These are phyloP conservation scores for Eidolon helvum DNA, from an alignment of 2,113 vertebrate species.

Conservation along the genomic window DNA sequence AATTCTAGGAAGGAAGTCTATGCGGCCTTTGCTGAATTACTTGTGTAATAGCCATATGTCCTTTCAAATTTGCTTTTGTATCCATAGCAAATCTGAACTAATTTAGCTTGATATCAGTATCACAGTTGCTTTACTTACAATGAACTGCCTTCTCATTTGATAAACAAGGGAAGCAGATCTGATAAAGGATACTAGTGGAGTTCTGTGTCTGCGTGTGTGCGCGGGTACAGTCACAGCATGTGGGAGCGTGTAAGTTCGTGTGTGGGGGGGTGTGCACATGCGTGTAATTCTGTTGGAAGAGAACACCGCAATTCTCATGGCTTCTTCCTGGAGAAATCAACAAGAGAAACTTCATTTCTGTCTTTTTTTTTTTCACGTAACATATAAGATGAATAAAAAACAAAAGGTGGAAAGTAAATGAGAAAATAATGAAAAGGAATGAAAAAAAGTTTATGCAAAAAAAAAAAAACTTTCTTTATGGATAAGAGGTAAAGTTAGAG, in stretches of 20 bases:
- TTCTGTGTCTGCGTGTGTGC: neutral
- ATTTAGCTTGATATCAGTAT: neutral
- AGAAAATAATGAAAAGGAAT: neutral
- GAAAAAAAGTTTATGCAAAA: neutral
- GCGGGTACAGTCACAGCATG: accelerated
- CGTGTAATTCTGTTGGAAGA: neutral
- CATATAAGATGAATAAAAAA: neutral
- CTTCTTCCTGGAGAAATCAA: neutral
- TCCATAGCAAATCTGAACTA: constrained; percentile 28
- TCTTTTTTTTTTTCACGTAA: neutral
- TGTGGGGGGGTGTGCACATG: neutral
- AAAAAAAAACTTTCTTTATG: neutral
- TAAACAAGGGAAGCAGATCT: neutral
- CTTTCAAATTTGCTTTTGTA: constrained; percentile 38
- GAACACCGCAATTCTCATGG: neutral
- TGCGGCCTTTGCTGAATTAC: constrained; percentile 23
- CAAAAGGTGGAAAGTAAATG: neutral
- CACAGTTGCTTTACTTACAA: neutral
- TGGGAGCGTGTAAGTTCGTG: neutral
- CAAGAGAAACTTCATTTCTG: neutral
- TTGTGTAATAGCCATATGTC: neutral
- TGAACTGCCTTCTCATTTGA: neutral
- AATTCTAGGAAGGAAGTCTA: constrained; percentile 16
- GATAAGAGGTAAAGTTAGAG: neutral
- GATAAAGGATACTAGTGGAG: neutral